phyloP scores from a whole-genome alignment of 2,888 invertebrate species.

The Polyploca ridens region DNA sequence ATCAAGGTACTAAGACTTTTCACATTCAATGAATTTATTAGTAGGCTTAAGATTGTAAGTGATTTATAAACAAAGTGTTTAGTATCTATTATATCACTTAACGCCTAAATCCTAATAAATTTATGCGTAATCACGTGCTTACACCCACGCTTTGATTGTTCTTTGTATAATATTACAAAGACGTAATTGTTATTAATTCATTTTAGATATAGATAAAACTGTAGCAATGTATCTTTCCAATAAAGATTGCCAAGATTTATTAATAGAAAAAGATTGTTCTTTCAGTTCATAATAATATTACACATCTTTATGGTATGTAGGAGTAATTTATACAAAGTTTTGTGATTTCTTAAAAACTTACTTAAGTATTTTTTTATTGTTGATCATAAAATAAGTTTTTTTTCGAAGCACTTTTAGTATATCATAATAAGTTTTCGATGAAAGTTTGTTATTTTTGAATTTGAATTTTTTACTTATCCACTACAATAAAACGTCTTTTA shows the following conservation, averaged over 20 bases:
- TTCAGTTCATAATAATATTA: too few relatives aligned
- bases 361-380: too few relatives aligned
- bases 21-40: slow-evolving; percentile 5
- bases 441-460: too few relatives aligned
- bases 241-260: neutral
- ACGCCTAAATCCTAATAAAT: neutral
- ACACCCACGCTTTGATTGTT: slow-evolving; percentile 29
- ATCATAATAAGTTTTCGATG: too few relatives aligned
- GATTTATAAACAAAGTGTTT: neutral
- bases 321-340: too few relatives aligned
- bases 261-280: neutral
- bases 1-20: neutral
- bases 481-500: too few relatives aligned
- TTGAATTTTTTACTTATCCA: too few relatives aligned
- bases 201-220: neutral
- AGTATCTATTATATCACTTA: neutral
- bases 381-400: too few relatives aligned
- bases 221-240: too few relatives aligned
- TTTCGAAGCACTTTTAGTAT: too few relatives aligned
- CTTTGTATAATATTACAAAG: slow-evolving; percentile 35
- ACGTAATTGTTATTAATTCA: neutral
- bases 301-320: neutral
- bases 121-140: neutral
- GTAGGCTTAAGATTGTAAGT: neutral
- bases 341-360: too few relatives aligned